Evolutionary conservation across 2,888 invertebrate genomes (phyloP), one percentile per base, ranked within the genome.

Genomic region (Ochropleura leucogaster): DNA sequence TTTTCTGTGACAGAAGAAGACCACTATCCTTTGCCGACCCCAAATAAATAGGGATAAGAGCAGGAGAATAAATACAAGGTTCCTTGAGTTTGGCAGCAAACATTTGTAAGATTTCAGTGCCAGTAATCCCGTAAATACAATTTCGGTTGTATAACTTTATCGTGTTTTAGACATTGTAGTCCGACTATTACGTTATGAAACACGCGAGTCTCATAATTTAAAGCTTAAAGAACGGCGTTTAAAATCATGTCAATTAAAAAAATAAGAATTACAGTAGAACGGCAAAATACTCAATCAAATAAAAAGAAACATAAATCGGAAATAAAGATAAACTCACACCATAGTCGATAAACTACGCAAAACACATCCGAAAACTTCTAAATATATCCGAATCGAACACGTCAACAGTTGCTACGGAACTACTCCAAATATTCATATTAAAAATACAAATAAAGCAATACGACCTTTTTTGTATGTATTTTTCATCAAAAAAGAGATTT

Each of bases 321-420:
- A 66, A 84, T 68, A 68, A 68, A 80, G 57, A 80, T 82, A 57
- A 64, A 49, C 57, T 16, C 40, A 16, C 8, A 55, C 51, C 51
- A 69, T 14, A 30, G 8, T 40, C 60, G n/a, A 68, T 75, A 71
- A 74, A 84, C 80, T 51, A 71, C 65, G 62, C 68, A 57, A 65
- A 80, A 71, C 71, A 75, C 62, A 84, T 80, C 81, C 84, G 71
- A 84, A 82, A 72, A 57, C 44, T 30, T 84, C 84, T 81, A 80
- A 80, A 80, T 72, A 79, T 84, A 84, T 65, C 80, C 47, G 42
- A 74, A 78, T 59, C 62, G 53, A 53, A 74, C 68, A 72, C 70
- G 80, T 79, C 68, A 63, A 71, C 49, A 79, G 67, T 70, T 51
- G 46, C 68, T 53, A 76, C 47, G 46, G n/a, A 63, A 70, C 60